Base-by-base conservation (phyloP, 1,140 invertebrate species). In the Subanguina moxae region DNA sequence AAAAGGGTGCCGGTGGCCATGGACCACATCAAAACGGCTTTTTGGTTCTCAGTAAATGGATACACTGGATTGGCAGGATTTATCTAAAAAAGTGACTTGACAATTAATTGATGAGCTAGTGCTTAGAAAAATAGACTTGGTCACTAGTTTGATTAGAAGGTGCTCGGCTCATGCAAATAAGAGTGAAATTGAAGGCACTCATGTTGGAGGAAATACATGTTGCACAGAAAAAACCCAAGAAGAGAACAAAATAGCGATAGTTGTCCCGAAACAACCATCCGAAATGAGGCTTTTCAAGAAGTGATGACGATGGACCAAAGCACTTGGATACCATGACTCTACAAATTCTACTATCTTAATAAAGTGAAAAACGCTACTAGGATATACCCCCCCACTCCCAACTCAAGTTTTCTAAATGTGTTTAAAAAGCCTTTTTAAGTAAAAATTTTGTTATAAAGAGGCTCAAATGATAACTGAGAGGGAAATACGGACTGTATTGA, bases 171-270 rank as follows among this genome's bases (percentile, higher is more conserved):
- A 72, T 75, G 48, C 71, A 72, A 42, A 72, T 75, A 19, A 74
- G 25, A 5, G 71, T 64, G 57, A 73, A 76, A 30, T 76, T 73
- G 46, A 75, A 75, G 42, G 64, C 62, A 21, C 70, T 27, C 70
- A 76, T 72, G 52, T 73, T 73, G 21, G 74, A 28, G 23, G 72
- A 75, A 15, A 73, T 65, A 17, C 73, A 73, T 17, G 72, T 68
- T n/a, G 70, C 9, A n/a, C 75, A 76, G 21, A 73, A 69, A 38
- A 67, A 63, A 19, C 74, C 62, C 25, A 73, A 23, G 19, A 73
- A 32, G 21, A 73, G 42, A 42, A 73, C 62, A 45, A 73, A 69
- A 64, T 75, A 76, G 13, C 72, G 64, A 58, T 70, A 72, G 19
- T 73, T 38, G 64, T 69, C 48, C 48, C 23, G 3, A 15, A 52